These are phyloP conservation scores for Iselma pallidipennis DNA, from an alignment of 2,888 invertebrate genomes.

Conservation along the genomic window DNA sequence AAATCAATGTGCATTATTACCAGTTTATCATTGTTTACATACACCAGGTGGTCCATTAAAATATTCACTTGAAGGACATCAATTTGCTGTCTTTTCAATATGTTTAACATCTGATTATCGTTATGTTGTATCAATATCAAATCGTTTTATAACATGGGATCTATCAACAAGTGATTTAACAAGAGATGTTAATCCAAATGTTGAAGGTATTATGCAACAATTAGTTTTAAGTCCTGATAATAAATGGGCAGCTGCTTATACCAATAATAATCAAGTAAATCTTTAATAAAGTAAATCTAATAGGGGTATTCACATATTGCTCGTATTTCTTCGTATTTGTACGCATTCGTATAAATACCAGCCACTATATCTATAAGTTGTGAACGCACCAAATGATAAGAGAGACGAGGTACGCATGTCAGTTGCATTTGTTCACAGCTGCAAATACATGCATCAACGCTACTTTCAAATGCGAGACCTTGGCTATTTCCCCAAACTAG, in stretches of 20 bases:
- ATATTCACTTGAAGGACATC: constrained; percentile 97
- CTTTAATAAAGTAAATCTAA: neutral
- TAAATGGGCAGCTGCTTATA: constrained; percentile 93
- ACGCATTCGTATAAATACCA: too few species aligned
- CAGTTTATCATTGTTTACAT: constrained; percentile 93
- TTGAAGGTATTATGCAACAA: constrained; percentile 96
- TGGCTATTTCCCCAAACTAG: too few species aligned
- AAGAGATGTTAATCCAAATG: constrained; percentile 87
- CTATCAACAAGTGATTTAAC: constrained; percentile 93
- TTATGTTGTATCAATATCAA: constrained; percentile 95
- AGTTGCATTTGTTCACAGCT: too few species aligned
- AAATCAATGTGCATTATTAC: constrained; percentile 86
- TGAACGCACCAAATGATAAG: too few species aligned
- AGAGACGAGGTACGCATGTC: too few species aligned
- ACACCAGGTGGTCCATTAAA: constrained; percentile 99
- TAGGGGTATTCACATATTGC: neutral
- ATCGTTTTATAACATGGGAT: constrained; percentile 97
- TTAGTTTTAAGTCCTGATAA: constrained; percentile 92
- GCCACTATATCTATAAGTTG: too few species aligned
- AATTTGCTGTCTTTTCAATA: constrained; percentile 95
- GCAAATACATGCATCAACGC: too few species aligned
- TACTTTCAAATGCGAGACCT: too few species aligned
- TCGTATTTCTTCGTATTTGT: too few species aligned
- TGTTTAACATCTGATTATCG: constrained; percentile 87
- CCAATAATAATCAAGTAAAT: constrained; percentile 85